Conservation (phyloP, 2,113 vertebrate species). For the Mastomys natalensis region DNA sequence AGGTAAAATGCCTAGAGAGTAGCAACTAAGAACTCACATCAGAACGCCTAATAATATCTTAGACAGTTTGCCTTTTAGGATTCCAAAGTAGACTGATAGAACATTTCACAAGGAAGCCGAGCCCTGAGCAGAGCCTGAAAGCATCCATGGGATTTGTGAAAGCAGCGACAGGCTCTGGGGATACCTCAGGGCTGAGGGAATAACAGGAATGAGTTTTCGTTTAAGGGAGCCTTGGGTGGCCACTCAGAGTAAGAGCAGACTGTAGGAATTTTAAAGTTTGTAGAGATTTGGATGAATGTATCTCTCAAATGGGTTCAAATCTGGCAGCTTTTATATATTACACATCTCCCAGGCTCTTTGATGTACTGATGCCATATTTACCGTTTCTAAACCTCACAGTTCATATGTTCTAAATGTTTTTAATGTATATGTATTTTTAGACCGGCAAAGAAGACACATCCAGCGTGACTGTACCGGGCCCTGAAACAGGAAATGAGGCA, state of each 20-base stretch:
- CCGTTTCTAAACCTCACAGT: slow-evolving; percentile 18
- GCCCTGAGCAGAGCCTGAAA: not conserved
- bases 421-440: slow-evolving; percentile 78
- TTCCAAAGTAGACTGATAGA: not conserved
- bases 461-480: slow-evolving; percentile 51
- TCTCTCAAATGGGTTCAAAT: slow-evolving; percentile 41
- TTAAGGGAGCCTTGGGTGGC: not conserved
- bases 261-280: not conserved
- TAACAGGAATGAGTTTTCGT: not conserved
- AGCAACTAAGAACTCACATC: not conserved
- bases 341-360: slow-evolving; percentile 38
- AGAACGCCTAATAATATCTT: not conserved
- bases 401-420: slow-evolving; percentile 58
- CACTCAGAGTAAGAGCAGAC: not conserved
- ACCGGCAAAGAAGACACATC: slow-evolving; percentile 63
- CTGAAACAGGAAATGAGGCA: slow-evolving; percentile 54
- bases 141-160: not conserved
- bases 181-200: not conserved
- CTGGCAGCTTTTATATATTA: slow-evolving; percentile 16
- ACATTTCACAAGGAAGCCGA: not conserved
- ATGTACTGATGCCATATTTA: slow-evolving; percentile 10
- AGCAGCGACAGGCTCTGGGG: not conserved
- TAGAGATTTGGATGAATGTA: not conserved
- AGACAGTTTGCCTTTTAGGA: not conserved
- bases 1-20: not conserved